Evolutionary conservation across 2,888 invertebrate genomes (phyloP).

Genomic region (Stomorhina lunata): DNA sequence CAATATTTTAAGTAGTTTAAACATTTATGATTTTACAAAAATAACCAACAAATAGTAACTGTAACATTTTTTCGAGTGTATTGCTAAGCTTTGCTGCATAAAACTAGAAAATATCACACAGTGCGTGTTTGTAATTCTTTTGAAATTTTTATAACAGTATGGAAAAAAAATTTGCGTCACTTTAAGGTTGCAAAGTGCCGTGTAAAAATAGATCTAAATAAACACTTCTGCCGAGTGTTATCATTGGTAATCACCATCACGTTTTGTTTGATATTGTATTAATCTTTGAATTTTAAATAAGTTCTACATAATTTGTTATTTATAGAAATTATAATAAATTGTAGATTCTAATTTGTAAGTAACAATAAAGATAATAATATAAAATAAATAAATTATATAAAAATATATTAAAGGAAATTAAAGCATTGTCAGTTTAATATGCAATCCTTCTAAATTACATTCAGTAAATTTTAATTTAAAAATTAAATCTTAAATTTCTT

Average conservation of each 20-base stretch:
- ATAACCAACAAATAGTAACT: too few species aligned
- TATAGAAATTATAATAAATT: constrained; percentile 26
- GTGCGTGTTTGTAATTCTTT: constrained; percentile 30
- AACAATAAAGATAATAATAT: constrained; percentile 44
- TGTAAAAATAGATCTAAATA: neutral
- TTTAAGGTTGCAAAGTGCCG: neutral
- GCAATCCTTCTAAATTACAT: too few species aligned
- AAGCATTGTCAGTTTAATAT: too few species aligned
- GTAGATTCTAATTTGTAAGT: neutral
- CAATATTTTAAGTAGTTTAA: too few species aligned
- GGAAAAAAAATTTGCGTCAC: constrained; percentile 9
- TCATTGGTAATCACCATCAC: constrained; percentile 60
- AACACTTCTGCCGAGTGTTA: constrained; percentile 22
- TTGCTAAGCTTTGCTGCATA: too few species aligned
- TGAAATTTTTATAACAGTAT: too few species aligned
- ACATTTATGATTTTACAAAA: too few species aligned
- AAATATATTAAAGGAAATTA: too few species aligned
- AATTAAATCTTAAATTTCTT: too few species aligned
- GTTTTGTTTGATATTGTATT: constrained; percentile 51
- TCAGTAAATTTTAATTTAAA: too few species aligned
- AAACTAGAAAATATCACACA: neutral
- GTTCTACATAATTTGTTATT: constrained; percentile 61
- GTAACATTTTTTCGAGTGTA: too few species aligned
- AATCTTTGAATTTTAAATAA: constrained; percentile 60
- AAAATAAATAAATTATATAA: constrained; percentile 49